Base-by-base conservation (phyloP, 23 tunicate species). In the Halocynthia aurantium region DNA sequence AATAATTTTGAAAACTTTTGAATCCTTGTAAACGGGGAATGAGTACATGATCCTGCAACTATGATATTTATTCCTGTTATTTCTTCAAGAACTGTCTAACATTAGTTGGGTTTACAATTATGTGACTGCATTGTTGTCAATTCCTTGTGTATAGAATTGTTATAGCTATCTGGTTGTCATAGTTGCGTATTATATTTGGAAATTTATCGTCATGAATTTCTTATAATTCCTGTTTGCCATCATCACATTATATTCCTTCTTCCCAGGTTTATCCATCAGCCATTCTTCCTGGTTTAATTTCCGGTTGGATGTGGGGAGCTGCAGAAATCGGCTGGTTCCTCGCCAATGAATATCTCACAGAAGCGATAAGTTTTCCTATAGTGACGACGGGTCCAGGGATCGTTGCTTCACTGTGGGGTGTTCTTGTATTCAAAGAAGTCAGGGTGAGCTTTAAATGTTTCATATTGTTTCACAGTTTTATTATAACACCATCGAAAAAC, bases 271-370 rank as follows among this genome's bases (percentile, higher is more conserved):
- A 81, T 69, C 99, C 95, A 13, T 56, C 76, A 18, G 90, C 72
- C 5, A 77, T 94, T 22, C 86, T 94, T 7, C 99, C 99, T 0
- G 99, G 90, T 9, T 17, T 88, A 9, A 22, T 84, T 8, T 87
- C 99, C 7, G 99, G 99, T 0, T 81, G 57, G 60, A 94, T 88
- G 91, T 94, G 99, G 99, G 99, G 87, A 8, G 70, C 77, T 6
- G 99, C 99, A 6, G 94, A 87, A 72, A 80, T 94, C 69, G 86
- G 87, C 18, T 94, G 99, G 99, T 88, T 94, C 67, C 53, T 84
- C 0, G 95, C 95, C 1, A 94, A 94, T 86, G 71, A 82, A 8
- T 84, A 84, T 73, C 85, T 94, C 0, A 77, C 75, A 62, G 93
- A 86, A 69, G 96, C 99, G 7, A 80, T 94, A 81, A 88, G 90